These are phyloP conservation scores for Spea bombifrons DNA, from an alignment of 2,113 vertebrate species.

Conservation along the genomic window DNA sequence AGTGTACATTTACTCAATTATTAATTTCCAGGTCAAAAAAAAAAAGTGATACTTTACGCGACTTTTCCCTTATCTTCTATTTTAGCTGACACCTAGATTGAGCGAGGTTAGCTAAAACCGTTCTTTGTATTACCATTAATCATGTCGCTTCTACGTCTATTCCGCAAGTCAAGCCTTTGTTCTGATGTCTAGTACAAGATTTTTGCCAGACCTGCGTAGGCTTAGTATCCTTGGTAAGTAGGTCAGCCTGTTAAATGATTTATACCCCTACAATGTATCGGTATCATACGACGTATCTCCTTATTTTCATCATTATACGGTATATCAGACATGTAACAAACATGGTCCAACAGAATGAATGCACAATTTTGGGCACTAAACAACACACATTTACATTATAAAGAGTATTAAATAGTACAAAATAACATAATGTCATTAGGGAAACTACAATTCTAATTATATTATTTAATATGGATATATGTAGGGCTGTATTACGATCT, in stretches of 20 bases:
- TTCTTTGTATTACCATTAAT: constrained; percentile 10
- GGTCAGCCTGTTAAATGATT: constrained; percentile 44
- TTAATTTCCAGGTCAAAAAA: background rate
- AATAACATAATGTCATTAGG: too few species aligned
- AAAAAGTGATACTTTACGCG: background rate
- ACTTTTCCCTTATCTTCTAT: background rate
- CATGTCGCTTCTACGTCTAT: background rate
- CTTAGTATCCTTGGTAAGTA: constrained; percentile 29
- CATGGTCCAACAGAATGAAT: background rate
- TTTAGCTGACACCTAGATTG: constrained; percentile 19
- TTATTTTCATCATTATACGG: background rate
- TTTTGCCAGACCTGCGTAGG: constrained; percentile 20
- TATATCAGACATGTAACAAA: constrained; percentile 17
- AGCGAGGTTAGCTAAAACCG: background rate
- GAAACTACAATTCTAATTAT: too few species aligned
- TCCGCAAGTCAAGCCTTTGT: constrained; percentile 30
- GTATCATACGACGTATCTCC: background rate
- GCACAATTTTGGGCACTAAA: too few species aligned
- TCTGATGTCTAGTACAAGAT: constrained; percentile 33
- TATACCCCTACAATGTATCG: constrained; percentile 18
- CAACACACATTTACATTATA: too few species aligned
- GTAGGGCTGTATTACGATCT: too few species aligned
- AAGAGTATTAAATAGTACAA: too few species aligned
- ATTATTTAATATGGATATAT: too few species aligned
- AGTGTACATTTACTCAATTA: background rate